Conservation (phyloP, 2,888 invertebrate genomes). For the Lottia scabra region DNA sequence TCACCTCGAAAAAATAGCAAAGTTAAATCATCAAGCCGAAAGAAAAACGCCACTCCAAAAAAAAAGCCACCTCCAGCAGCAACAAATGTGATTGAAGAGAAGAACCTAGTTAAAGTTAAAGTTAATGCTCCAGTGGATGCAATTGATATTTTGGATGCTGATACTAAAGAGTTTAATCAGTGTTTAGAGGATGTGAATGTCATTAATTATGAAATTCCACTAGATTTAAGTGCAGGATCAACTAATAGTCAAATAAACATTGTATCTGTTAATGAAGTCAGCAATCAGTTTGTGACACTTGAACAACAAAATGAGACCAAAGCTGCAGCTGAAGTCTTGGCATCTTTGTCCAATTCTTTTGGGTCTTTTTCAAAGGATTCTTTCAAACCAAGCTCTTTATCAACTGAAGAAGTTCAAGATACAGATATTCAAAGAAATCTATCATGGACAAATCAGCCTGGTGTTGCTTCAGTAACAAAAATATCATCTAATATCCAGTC, state of each 20-base stretch:
- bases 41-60: neutral
- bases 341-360: neutral
- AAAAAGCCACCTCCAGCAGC: too few relatives aligned
- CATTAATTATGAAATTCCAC: neutral
- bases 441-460: too few relatives aligned
- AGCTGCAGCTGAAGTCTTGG: neutral
- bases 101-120: too few relatives aligned
- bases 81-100: too few relatives aligned
- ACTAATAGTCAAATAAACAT: neutral
- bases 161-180: conserved; percentile 1
- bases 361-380: too few relatives aligned
- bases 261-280: neutral
- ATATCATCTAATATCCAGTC: too few relatives aligned
- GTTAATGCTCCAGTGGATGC: neutral
- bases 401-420: too few relatives aligned
- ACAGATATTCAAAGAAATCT: too few relatives aligned
- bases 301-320: neutral
- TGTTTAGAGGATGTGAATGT: neutral
- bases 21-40: neutral
- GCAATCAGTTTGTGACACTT: neutral
- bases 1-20: too few relatives aligned
- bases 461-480: too few relatives aligned
- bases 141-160: neutral
- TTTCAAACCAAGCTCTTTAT: too few relatives aligned
- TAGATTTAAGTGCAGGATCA: neutral